Evolutionary conservation across 2,113 vertebrate species (phyloP).

Genomic region (Todiramphus chloris): DNA sequence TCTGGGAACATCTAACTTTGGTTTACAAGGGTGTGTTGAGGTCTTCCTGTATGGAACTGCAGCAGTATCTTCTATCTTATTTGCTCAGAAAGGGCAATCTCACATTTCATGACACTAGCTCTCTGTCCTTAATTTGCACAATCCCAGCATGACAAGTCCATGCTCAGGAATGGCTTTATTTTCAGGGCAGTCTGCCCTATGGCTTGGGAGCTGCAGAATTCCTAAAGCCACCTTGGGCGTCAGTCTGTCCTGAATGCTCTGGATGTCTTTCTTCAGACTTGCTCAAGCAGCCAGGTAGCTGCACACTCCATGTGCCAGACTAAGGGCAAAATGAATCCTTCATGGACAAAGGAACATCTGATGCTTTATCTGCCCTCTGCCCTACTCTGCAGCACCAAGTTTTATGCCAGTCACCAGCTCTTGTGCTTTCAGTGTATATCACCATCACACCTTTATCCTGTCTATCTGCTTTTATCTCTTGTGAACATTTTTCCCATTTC

Average conservation of each 20-base stretch:
- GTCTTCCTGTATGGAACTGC: not conserved
- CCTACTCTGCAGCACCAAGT: not conserved
- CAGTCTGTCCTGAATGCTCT: not conserved
- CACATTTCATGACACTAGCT: not conserved
- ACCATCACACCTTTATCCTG: not conserved
- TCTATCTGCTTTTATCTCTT: not conserved
- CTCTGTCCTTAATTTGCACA: not conserved
- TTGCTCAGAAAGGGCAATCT: not conserved
- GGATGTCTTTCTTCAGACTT: not conserved
- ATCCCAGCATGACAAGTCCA: not conserved
- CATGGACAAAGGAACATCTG: not conserved
- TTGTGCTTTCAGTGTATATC: not conserved
- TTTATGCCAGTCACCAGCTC: not conserved
- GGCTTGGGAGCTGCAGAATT: not conserved
- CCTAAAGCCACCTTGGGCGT: not conserved
- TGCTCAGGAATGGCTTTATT: not conserved
- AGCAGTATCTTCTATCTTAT: not conserved
- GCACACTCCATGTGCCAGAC: fast-evolving
- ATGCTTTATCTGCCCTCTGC: not conserved
- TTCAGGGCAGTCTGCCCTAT: not conserved
- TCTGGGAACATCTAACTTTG: not conserved
- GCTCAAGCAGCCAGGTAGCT: not conserved
- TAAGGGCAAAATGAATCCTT: not conserved
- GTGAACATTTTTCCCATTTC: not conserved
- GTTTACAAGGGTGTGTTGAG: not conserved